A percentile compares a stretch with the other conserved stretches of the same genome.
These are phyloP conservation scores for Ranitomeya imitator DNA, from an alignment of 2,113 vertebrate genomes.

Conservation along the genomic window DNA sequence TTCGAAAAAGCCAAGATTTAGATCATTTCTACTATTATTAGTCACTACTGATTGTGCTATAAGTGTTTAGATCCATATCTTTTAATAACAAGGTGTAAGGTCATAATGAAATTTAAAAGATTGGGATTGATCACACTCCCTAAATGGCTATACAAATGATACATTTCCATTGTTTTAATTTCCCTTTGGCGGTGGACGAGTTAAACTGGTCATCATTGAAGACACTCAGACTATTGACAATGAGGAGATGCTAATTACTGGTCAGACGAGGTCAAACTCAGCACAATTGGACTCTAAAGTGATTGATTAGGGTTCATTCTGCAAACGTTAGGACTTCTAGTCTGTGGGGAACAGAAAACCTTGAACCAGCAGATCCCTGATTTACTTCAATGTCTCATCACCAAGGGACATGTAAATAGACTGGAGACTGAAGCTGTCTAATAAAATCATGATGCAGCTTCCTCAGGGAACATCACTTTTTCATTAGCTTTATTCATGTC, in stretches of 20 bases:
- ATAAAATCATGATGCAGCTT: background rate
- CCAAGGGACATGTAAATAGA: background rate
- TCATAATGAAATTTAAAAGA: background rate
- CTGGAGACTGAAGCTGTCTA: background rate
- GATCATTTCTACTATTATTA: background rate
- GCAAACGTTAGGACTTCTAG: constrained; percentile 40
- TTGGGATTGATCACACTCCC: background rate
- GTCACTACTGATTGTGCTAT: background rate
- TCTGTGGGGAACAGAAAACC: constrained; percentile 47
- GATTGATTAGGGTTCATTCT: constrained; percentile 54
- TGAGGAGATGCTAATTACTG: constrained; percentile 39
- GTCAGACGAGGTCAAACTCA: constrained; percentile 53
- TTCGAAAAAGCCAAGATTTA: background rate
- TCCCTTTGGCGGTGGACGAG: constrained; percentile 11
- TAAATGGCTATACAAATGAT: background rate
- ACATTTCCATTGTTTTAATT: background rate
- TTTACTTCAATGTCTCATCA: constrained; percentile 11
- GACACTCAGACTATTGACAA: constrained; percentile 38
- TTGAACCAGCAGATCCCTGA: constrained; percentile 55
- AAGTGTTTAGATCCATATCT: background rate
- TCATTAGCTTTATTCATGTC: background rate
- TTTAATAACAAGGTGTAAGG: background rate
- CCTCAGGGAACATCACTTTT: background rate
- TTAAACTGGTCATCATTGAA: constrained; percentile 32
- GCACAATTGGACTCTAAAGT: constrained; percentile 54